Percentiles rank a stretch among this genome's conserved stretches.
Conservation (phyloP, 92 coral and sea anemone species). For the Palythoa caribaeorum region DNA sequence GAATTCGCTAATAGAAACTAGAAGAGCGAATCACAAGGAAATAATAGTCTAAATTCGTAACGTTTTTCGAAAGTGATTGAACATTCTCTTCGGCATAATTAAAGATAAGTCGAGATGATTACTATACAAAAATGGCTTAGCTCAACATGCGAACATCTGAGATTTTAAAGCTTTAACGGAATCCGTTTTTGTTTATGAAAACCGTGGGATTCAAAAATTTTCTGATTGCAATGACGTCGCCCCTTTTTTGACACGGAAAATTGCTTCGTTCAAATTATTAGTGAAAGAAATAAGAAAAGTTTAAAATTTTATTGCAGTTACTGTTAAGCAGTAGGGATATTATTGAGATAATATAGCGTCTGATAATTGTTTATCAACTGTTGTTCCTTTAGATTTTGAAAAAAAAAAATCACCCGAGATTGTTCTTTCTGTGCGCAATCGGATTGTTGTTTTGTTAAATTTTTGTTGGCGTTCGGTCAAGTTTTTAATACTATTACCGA, state of each 20-base stretch:
- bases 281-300: not conserved
- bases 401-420: not conserved
- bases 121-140: slow-evolving; percentile 10
- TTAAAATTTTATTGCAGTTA: not conserved
- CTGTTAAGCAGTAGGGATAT: not conserved
- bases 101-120: slow-evolving; percentile 8
- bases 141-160: slow-evolving; percentile 1
- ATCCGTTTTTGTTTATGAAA: too few species aligned
- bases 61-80: slow-evolving; percentile 37
- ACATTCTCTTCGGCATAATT: slow-evolving; percentile 22
- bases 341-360: not conserved
- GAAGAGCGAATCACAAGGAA: slow-evolving; percentile 14
- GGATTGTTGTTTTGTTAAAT: not conserved
- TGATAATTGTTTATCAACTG: not conserved
- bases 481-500: not conserved
- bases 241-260: not conserved
- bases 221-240: not conserved
- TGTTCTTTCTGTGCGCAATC: not conserved
- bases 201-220: too few species aligned
- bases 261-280: not conserved
- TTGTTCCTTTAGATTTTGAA: not conserved
- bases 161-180: not conserved
- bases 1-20: slow-evolving; percentile 14
- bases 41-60: slow-evolving; percentile 11
- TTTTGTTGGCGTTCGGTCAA: not conserved